Evolutionary conservation across 2,113 vertebrate genomes (phyloP), one percentile per base, ranked within the genome.

Genomic region (Pachycephala philippinensis): DNA sequence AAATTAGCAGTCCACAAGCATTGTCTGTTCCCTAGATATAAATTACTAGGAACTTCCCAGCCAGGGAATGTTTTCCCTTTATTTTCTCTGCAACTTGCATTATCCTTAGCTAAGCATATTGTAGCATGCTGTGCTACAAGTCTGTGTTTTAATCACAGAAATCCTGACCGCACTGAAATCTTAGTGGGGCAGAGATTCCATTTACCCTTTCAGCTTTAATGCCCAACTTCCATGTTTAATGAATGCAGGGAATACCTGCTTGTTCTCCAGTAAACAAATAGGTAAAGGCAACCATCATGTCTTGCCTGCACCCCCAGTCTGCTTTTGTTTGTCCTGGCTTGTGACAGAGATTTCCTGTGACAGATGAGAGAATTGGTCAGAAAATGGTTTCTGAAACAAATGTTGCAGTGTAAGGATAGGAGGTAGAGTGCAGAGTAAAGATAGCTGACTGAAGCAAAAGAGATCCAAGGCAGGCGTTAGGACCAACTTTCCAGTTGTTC

Each of bases 41-140:
- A 94, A 96, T 95, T 30, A 81, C 54, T 59, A 49, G 64, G 65
- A 92, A 92, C 65, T 96, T 92, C 85, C 93, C 65, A 94, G 57
- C 20, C 90, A 81, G 49, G 26, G 76, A 61, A 40, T 75, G 80
- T 93, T 96, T 96, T 90, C 76, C 79, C 59, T 70, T 85, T 79
- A 71, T 95, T 75, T 93, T 87, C 60, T 69, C 66, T 94, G 56
- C 27, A 60, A 53, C 56, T 71, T 89, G 52, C 23, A 14, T 92
- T 92, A n/a, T 84, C 52, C 76, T 75, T 92, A 93, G 72, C 83
- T 93, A 92, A 96, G 76, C 76, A 72, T 57, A 53, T 87, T 92
- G 53, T 64, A 30, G 37, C 28, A 28, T 2, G 1, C 37, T 39
- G 37, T 39, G 37, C 37, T 39, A 39, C 37, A 39, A 39, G 37